phyloP scores from a whole-genome alignment of 2,113 vertebrate genomes.

The Strix aluco region DNA sequence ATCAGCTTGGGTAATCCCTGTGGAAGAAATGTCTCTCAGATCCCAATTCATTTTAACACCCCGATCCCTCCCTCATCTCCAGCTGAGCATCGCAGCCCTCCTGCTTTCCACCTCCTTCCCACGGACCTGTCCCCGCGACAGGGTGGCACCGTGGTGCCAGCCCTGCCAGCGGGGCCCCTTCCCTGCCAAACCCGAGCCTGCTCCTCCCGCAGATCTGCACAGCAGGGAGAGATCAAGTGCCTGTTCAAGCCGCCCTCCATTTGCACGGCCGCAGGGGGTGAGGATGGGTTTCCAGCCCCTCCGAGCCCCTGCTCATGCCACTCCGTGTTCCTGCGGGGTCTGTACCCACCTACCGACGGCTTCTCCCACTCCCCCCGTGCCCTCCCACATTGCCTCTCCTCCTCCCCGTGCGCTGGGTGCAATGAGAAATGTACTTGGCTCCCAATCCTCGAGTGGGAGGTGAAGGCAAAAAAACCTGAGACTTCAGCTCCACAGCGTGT shows the following conservation, averaged over 20 bases:
- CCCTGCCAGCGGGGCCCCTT: not conserved
- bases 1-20: not conserved
- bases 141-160: not conserved
- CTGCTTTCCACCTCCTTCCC: not conserved
- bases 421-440: slow-evolving; percentile 56
- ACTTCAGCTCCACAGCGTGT: not conserved
- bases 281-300: not conserved
- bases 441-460: slow-evolving; percentile 45
- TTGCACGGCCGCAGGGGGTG: not conserved
- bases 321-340: not conserved
- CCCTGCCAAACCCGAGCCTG: not conserved
- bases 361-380: not conserved
- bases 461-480: slow-evolving; percentile 33
- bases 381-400: not conserved
- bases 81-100: not conserved
- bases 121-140: accelerated
- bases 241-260: not conserved
- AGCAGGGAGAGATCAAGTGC: not conserved
- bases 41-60: not conserved
- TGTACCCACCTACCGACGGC: not conserved
- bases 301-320: not conserved
- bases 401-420: not conserved
- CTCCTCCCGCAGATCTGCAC: not conserved
- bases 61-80: not conserved
- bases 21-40: not conserved